Base-by-base conservation (phyloP, 2,888 invertebrate genomes). In the Oscheius onirici region DNA sequence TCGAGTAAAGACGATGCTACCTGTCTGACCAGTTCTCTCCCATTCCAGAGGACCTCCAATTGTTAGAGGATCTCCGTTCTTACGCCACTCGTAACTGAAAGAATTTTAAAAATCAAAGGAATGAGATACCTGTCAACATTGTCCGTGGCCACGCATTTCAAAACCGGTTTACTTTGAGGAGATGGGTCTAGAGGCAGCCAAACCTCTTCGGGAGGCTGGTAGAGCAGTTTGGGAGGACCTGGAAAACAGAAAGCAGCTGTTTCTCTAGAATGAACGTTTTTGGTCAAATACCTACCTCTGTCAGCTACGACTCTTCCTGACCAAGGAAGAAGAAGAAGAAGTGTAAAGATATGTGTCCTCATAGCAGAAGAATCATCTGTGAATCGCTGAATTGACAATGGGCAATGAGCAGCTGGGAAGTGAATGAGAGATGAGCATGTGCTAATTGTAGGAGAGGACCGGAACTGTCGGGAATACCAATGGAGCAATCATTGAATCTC, bases 1-100 rank as follows among this genome's bases (percentile, higher is more conserved):
- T 17, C 65, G 60, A 10, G 22, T 65, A 71, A 85, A 83, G 15
- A 81, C 72, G 43, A 85, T 83, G 5, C 78, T 72, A 0, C 90
- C 90, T 13, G 79, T 76, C 66, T 84, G 80, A 10, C 80, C 78
- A 17, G 80, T 75, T 24, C 78, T 69, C 43, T 80, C 75, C 85
- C 86, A 86, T 15, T 74, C 71, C 24, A 84, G 73, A 24, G 72
- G 72, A 20, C 77, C 79, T 46, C 80, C 80, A 8, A 86, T 69
- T 8, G 46, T 69, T 13, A 86, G 73, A 11, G 54, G 68, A 51
- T 79, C 74, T 1, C 81, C 84, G 54, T 86, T 75, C 67, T 84
- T 83, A 11, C 69, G 22, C 86, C 86, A 86, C 17, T 73, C 44
- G 63, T 80, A 86, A 26, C 86, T 86, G 70, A 72, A 82, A 68